Base-by-base conservation (phyloP, 1,140 invertebrate genomes). In the Polyergus mexicanus region DNA sequence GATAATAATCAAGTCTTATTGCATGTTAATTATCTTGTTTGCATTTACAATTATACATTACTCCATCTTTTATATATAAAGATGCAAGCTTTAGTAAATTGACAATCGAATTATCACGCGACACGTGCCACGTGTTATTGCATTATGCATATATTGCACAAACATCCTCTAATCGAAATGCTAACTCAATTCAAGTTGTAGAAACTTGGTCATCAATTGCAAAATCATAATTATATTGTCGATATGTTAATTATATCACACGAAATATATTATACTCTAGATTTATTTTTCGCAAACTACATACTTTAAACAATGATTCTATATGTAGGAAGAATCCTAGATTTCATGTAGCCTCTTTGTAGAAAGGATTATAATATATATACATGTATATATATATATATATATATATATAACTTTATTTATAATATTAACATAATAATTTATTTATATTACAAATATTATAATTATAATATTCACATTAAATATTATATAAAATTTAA, bases 71-170 rank as follows among this genome's bases (percentile, higher is more conserved):
- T 32, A 44, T 16, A 41, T 44, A 63, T 10, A 13, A 60, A 22
- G 3, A 35, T 74, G 51, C 60, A 28, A 28, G 22, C 1, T 32
- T 77, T 5, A 25, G 7, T 3, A 6, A 32, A 65, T 44, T 77
- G 38, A 63, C 13, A 76, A 56, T 62, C 74, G 41, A 77, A 47
- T 44, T 32, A 65, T 44, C 41, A 22, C 19, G 41, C 19, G 58
- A 65, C 60, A 65, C 38, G 58, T 65, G 11, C 19, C 16, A 28
- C 25, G 0, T 28, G 3, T 13, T 44, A 44, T n/a, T 38, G 19
- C 25, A 77, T 38, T 44, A 44, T 44, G 74, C 16, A 65, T 76
- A 19, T 25, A 44, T 77, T 77, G 28, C 38, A 32, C 11, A 32
- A 25, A 16, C 58, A 63, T 77, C 11, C 28, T 65, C 19, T 35